Conservation (phyloP, 2,888 invertebrate species). For the Priocnemis perturbator region DNA sequence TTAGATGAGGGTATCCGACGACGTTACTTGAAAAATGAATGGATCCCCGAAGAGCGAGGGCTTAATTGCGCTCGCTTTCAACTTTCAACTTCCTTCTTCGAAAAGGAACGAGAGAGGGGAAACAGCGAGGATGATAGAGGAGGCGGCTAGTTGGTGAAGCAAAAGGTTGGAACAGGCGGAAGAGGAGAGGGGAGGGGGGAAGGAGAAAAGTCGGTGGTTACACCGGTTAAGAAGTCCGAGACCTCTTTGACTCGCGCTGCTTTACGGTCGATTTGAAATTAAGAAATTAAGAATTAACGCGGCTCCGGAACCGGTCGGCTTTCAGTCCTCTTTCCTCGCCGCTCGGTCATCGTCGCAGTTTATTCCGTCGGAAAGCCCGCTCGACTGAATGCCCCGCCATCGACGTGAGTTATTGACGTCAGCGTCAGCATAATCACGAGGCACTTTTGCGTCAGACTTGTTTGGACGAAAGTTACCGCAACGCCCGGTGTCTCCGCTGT, state of each 20-base stretch:
- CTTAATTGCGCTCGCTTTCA: slow-evolving; percentile 71
- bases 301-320: slow-evolving; percentile 56
- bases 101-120: slow-evolving; percentile 35
- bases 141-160: slow-evolving; percentile 15
- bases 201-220: slow-evolving; percentile 25
- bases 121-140: background rate
- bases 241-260: slow-evolving; percentile 57
- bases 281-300: slow-evolving; percentile 71
- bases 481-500: background rate
- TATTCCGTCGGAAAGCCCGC: slow-evolving; percentile 28
- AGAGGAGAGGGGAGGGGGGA: slow-evolving; percentile 16
- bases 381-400: slow-evolving; percentile 33
- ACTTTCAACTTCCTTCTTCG: slow-evolving; percentile 63
- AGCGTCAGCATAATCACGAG: slow-evolving; percentile 14
- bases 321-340: slow-evolving; percentile 15
- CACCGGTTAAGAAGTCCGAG: slow-evolving; percentile 36
- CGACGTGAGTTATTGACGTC: background rate
- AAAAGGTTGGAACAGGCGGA: slow-evolving; percentile 11
- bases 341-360: background rate
- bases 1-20: slow-evolving; percentile 65
- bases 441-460: slow-evolving; percentile 3
- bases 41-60: slow-evolving; percentile 63
- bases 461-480: background rate
- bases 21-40: slow-evolving; percentile 69
- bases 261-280: slow-evolving; percentile 67